Evolutionary conservation across 1,140 invertebrate species (phyloP).

Genomic region (Zophobas atratus): DNA sequence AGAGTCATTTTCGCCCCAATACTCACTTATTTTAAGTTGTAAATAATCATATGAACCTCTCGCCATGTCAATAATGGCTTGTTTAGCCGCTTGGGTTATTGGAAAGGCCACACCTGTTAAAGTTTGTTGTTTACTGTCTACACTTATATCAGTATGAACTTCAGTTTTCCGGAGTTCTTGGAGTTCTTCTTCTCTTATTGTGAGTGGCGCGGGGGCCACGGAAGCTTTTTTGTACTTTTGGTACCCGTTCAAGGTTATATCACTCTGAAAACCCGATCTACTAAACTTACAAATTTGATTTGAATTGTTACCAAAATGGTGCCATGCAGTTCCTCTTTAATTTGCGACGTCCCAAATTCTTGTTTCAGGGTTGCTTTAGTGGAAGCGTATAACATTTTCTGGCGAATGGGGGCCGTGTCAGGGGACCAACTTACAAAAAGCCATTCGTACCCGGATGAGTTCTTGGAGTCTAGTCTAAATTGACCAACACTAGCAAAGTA

Average conservation of each 20-base stretch:
- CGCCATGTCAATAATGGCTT: slow-evolving; percentile 80
- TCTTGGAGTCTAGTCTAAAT: slow-evolving; percentile 81
- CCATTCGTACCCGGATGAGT: slow-evolving; percentile 92
- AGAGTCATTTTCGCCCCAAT: not conserved
- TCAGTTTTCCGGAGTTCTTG: slow-evolving; percentile 85
- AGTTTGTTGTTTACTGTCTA: slow-evolving; percentile 92
- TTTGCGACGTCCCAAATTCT: slow-evolving; percentile 93
- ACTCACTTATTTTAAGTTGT: slow-evolving; percentile 81
- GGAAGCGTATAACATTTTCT: slow-evolving; percentile 99
- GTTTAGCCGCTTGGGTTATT: slow-evolving; percentile 85
- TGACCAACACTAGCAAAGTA: slow-evolving; percentile 63
- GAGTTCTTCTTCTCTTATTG: slow-evolving; percentile 90
- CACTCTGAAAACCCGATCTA: slow-evolving; percentile 73
- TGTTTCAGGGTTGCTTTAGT: slow-evolving; percentile 98
- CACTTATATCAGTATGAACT: slow-evolving; percentile 82
- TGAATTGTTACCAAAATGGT: slow-evolving; percentile 76
- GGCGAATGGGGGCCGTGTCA: slow-evolving; percentile 88
- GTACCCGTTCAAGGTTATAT: slow-evolving; percentile 88
- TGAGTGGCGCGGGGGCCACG: slow-evolving; percentile 89
- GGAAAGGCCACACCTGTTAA: slow-evolving; percentile 94
- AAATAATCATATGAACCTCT: slow-evolving; percentile 81
- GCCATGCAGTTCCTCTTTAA: slow-evolving; percentile 94
- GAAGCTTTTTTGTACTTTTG: slow-evolving; percentile 83
- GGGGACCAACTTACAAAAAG: slow-evolving; percentile 96
- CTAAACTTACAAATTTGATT: not conserved